phyloP scores from a whole-genome alignment of 2,113 vertebrate species.

The Phodopus roborovskii region DNA sequence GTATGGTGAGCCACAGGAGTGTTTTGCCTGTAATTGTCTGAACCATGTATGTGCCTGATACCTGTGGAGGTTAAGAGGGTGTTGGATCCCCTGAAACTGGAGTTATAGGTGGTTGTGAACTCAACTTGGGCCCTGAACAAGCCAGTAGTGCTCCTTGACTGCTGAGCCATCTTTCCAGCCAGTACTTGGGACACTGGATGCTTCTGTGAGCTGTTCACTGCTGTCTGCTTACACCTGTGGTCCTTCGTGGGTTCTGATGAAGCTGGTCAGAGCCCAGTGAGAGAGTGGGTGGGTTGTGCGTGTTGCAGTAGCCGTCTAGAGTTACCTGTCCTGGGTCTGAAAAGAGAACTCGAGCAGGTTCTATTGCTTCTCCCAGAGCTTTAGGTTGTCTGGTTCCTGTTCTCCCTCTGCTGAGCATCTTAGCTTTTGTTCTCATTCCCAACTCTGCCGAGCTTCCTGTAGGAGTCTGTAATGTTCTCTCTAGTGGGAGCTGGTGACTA shows the following conservation, averaged over 20 bases:
- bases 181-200: background rate
- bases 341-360: background rate
- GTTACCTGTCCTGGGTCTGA: background rate
- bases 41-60: background rate
- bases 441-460: background rate
- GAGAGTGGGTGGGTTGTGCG: background rate
- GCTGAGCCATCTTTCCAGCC: background rate
- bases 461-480: background rate
- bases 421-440: conserved; percentile 56
- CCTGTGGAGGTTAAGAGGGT: background rate
- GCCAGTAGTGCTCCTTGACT: background rate
- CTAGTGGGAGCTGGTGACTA: conserved; percentile 8
- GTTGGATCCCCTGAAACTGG: background rate
- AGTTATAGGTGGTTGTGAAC: background rate
- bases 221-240: background rate
- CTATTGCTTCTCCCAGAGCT: background rate
- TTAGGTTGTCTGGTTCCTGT: background rate
- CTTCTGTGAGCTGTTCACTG: conserved; percentile 10
- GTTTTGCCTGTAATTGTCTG: background rate
- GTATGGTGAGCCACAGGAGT: background rate
- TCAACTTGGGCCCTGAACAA: background rate
- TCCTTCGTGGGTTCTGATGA: background rate
- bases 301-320: background rate
- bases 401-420: conserved; percentile 52
- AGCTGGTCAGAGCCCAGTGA: no score